A percentile compares a stretch with the other conserved stretches of the same genome.
These are phyloP conservation scores for Hexactinellida sp. DNA, from an alignment of 37 sponge, comb jelly and placozoan species.

Conservation along the genomic window DNA sequence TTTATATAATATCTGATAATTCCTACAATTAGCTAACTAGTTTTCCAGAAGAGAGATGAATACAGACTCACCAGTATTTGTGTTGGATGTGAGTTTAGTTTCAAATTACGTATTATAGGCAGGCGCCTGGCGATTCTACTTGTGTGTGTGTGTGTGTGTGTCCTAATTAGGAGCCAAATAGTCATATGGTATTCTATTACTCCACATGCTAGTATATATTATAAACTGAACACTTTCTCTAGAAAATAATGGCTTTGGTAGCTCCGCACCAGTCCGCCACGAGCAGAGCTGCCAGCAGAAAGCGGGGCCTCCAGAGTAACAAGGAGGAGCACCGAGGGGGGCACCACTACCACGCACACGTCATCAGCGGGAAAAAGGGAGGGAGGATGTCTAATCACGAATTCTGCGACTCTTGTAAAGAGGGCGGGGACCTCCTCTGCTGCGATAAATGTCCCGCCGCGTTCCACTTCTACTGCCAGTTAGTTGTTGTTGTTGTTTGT, in stretches of 20 bases:
- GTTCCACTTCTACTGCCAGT: constrained; percentile 85
- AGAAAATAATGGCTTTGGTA: constrained; percentile 60
- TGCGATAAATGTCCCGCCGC: constrained; percentile 81
- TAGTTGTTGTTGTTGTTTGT: constrained; percentile 11
- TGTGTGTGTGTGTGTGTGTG: too few relatives aligned
- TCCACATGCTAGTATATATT: too few relatives aligned
- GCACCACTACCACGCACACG: not conserved
- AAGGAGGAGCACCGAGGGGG: constrained; percentile 17
- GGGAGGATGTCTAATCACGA: constrained; percentile 52
- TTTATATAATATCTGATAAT: too few relatives aligned
- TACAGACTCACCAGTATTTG: not conserved
- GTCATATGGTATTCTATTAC: too few relatives aligned
- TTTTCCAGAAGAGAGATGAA: not conserved
- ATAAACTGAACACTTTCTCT: too few relatives aligned
- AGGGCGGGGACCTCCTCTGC: constrained; percentile 78
- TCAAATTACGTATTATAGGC: too few relatives aligned
- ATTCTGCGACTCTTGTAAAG: constrained; percentile 69
- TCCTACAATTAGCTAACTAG: too few relatives aligned
- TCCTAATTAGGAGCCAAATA: too few relatives aligned
- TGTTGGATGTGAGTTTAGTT: not conserved
- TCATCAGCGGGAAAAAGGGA: not conserved
- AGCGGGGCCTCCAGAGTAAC: constrained; percentile 14
- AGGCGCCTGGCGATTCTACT: too few relatives aligned
- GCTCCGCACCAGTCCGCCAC: constrained; percentile 40
- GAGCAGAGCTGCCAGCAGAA: constrained; percentile 20